Percentiles rank a stretch among this genome's conserved stretches.
phyloP scores from a whole-genome alignment of 53 echinoderm and acorn worm genomes.

The Astropecten irregularis region DNA sequence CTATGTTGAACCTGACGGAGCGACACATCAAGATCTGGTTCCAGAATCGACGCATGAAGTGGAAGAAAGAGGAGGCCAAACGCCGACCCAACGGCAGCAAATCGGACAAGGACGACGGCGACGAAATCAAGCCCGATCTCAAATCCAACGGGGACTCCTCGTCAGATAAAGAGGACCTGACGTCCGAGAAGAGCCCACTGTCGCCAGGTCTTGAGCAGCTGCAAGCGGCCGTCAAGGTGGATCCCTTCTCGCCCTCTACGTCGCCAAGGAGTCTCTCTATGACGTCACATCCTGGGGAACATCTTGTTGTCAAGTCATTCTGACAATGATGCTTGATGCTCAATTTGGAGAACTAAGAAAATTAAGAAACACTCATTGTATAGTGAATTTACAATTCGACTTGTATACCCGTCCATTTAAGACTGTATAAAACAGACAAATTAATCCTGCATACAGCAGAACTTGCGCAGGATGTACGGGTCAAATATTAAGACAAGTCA shows the following conservation, averaged over 20 bases:
- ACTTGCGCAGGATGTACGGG: too few relatives aligned
- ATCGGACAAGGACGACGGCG: slow-evolving; percentile 56
- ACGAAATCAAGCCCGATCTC: slow-evolving; percentile 41
- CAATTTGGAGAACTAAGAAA: too few relatives aligned
- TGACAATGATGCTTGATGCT: slow-evolving; percentile 17
- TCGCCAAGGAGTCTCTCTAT: slow-evolving; percentile 31
- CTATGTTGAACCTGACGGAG: slow-evolving; percentile 95
- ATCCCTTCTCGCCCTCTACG: slow-evolving; percentile 53
- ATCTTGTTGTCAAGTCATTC: slow-evolving; percentile 44
- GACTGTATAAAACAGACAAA: too few relatives aligned
- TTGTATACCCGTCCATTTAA: too few relatives aligned
- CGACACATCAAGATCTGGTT: slow-evolving; percentile 99
- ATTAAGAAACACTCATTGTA: too few relatives aligned
- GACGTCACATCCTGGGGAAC: slow-evolving; percentile 34
- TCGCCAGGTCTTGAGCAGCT: slow-evolving; percentile 40
- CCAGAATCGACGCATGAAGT: slow-evolving; percentile 98
- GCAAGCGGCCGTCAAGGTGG: slow-evolving; percentile 15
- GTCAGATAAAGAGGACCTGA: slow-evolving; percentile 42
- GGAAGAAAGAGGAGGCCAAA: slow-evolving; percentile 98
- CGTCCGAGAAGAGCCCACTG: slow-evolving; percentile 49
- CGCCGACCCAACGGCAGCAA: slow-evolving; percentile 56
- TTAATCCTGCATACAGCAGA: too few relatives aligned
- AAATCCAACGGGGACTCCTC: slow-evolving; percentile 60
- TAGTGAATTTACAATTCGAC: too few relatives aligned
- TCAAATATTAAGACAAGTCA: too few relatives aligned